These are phyloP conservation scores for Periphyllus acericola DNA, from an alignment of 2,888 invertebrate genomes.

Conservation along the genomic window DNA sequence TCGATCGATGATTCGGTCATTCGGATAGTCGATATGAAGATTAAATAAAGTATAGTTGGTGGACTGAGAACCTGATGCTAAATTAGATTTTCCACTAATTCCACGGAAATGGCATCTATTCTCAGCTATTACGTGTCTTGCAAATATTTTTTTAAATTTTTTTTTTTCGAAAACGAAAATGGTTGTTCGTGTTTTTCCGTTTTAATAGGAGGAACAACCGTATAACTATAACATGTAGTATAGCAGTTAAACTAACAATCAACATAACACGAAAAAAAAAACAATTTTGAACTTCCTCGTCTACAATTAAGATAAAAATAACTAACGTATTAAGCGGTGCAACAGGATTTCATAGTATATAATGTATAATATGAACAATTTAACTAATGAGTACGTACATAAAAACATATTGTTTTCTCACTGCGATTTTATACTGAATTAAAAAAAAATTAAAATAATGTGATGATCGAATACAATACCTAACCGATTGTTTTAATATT, in stretches of 20 bases:
- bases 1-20: background rate
- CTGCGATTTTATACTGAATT: background rate
- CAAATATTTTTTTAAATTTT: background rate
- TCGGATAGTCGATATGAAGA: background rate
- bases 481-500: background rate
- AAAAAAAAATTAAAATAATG: background rate
- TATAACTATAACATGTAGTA: background rate
- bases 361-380: background rate
- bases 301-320: background rate
- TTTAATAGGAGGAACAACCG: background rate
- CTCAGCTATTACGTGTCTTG: background rate
- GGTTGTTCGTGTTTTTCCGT: background rate
- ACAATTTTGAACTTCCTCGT: background rate
- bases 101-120: background rate
- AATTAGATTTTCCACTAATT: background rate
- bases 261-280: background rate
- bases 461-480: background rate
- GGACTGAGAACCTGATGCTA: background rate
- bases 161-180: background rate
- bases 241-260: background rate
- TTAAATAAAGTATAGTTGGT: background rate
- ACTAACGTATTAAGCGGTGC: background rate
- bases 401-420: background rate
- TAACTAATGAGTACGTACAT: background rate
- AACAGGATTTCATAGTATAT: slow-evolving; percentile 12